Conservation (phyloP, 1,140 invertebrate genomes). For the Drosophila biarmipes region DNA sequence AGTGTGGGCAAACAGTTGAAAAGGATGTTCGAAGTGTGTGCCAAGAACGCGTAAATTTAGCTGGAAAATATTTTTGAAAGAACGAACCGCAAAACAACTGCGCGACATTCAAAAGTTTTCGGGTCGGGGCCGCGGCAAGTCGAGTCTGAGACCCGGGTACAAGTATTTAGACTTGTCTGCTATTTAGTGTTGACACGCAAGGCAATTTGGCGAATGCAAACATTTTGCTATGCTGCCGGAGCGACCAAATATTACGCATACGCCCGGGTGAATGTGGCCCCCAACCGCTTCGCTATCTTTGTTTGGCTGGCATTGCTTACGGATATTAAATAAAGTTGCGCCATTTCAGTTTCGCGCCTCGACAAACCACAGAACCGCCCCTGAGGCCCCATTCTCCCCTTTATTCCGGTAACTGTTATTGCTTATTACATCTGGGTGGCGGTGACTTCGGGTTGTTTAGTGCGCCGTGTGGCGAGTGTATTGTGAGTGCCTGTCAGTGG, state of each 20-base stretch:
- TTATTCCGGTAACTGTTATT: conserved; percentile 58
- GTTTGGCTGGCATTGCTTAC: conserved; percentile 49
- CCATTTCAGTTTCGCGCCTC: conserved; percentile 78
- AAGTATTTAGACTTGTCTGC: conserved; percentile 74
- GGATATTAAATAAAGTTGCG: conserved; percentile 79
- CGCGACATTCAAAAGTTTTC: conserved; percentile 72
- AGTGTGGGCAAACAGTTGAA: conserved; percentile 59
- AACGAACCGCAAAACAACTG: conserved; percentile 63
- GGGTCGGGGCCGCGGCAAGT: background rate
- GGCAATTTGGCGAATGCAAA: conserved; percentile 80
- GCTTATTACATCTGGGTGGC: conserved; percentile 64
- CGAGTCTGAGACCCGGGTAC: conserved; percentile 7
- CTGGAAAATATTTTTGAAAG: conserved; percentile 72
- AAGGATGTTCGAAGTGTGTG: conserved; percentile 69
- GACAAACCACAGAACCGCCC: conserved; percentile 42
- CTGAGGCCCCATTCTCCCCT: background rate
- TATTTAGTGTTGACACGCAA: conserved; percentile 83
- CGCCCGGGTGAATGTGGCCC: conserved; percentile 16
- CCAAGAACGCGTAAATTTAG: conserved; percentile 66
- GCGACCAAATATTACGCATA: conserved; percentile 65
- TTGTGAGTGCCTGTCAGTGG: conserved; percentile 45
- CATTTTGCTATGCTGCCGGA: conserved; percentile 59
- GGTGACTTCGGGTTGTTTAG: conserved; percentile 29
- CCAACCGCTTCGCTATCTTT: conserved; percentile 24
- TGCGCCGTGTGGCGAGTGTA: conserved; percentile 56